These are phyloP conservation scores for Guaruba guarouba DNA, from an alignment of 2,113 vertebrate genomes.

Conservation along the genomic window DNA sequence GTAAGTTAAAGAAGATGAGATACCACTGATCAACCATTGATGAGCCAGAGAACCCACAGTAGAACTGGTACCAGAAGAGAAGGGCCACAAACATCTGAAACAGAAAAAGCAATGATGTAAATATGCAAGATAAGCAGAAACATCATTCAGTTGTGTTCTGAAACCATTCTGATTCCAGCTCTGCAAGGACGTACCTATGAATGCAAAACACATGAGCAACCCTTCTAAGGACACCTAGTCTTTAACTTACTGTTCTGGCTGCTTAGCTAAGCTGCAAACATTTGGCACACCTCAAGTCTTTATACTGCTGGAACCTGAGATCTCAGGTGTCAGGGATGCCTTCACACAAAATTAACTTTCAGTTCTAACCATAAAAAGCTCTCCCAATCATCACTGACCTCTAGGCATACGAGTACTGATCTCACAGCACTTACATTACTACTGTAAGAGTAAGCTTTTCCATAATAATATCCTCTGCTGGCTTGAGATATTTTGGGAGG, in stretches of 20 bases:
- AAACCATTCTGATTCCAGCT: not conserved
- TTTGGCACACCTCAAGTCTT: not conserved
- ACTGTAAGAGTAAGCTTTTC: not conserved
- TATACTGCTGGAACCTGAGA: not conserved
- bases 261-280: not conserved
- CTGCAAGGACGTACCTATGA: not conserved
- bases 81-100: constrained; percentile 96
- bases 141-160: not conserved
- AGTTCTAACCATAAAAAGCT: not conserved
- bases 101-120: not conserved
- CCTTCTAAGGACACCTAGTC: not conserved
- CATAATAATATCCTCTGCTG: not conserved
- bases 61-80: constrained; percentile 99
- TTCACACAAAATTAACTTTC: not conserved
- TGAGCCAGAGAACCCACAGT: constrained; percentile 95
- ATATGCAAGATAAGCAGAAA: not conserved
- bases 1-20: constrained; percentile 97
- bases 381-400: not conserved
- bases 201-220: accelerated
- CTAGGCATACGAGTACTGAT: not conserved
- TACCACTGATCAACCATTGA: constrained; percentile 99
- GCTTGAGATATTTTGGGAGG: not conserved
- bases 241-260: not conserved
- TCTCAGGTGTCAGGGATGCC: not conserved
- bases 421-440: not conserved